phyloP scores from a whole-genome alignment of 2,113 vertebrate species.

The Sorex fumeus region DNA sequence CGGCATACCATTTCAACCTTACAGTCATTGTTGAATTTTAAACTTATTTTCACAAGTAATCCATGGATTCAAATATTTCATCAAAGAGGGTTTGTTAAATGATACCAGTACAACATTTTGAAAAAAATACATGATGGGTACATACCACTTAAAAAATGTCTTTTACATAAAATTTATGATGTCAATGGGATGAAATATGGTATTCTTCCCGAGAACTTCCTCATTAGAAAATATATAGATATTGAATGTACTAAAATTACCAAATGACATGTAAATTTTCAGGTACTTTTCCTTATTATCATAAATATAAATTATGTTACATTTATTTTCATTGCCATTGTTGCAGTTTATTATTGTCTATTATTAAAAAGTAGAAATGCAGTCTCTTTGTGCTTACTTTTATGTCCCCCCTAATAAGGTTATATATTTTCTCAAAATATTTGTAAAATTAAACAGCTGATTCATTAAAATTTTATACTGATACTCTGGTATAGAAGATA shows the following conservation, averaged over 20 bases:
- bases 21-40: no score
- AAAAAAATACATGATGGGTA: no score
- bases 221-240: neutral
- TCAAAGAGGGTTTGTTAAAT: no score
- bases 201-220: no score
- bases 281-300: neutral
- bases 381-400: conserved; percentile 32
- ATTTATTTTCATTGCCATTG: neutral
- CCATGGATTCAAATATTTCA: no score
- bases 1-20: no score
- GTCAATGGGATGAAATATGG: no score
- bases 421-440: conserved; percentile 41
- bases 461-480: conserved; percentile 45
- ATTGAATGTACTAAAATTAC: neutral
- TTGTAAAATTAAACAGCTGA: neutral
- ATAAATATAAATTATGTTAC: conserved; percentile 5
- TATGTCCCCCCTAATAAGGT: neutral
- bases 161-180: no score
- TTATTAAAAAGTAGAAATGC: conserved; percentile 11
- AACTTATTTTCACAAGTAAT: no score
- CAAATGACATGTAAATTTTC: neutral
- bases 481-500: neutral
- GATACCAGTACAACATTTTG: no score
- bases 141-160: no score
- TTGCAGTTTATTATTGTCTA: neutral